Percentiles rank a stretch among this genome's conserved stretches.
Evolutionary conservation across 1,140 invertebrate genomes (phyloP).

Genomic region (Oscheius sp.): DNA sequence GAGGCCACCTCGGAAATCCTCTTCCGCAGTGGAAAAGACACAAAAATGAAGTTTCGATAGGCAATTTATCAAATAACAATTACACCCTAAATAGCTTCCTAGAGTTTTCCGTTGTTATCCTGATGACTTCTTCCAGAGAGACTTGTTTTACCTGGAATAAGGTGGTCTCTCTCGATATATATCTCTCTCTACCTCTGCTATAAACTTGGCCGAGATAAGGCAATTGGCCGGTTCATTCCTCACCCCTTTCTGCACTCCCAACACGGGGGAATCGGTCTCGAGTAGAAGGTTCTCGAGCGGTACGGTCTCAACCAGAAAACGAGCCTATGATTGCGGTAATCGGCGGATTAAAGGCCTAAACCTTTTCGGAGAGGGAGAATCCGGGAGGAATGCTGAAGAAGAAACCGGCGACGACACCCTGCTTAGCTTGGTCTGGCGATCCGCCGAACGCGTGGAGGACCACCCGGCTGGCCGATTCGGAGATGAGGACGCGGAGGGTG

Average conservation of each 20-base stretch:
- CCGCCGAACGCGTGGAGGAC: slow-evolving; percentile 18
- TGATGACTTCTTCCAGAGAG: neutral
- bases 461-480: neutral
- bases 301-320: neutral
- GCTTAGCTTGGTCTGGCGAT: neutral
- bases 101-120: neutral
- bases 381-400: slow-evolving; percentile 19
- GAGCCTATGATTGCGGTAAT: neutral
- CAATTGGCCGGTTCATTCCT: slow-evolving; percentile 19
- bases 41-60: slow-evolving; percentile 31
- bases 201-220: neutral
- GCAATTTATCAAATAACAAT: too few species aligned
- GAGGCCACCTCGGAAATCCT: slow-evolving; percentile 6
- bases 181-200: neutral
- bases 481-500: neutral
- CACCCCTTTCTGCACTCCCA: slow-evolving; percentile 1
- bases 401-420: neutral
- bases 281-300: neutral
- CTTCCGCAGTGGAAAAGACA: slow-evolving; percentile 2
- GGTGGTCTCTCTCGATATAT: neutral
- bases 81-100: too few species aligned
- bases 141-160: neutral
- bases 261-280: slow-evolving; percentile 20
- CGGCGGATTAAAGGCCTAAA: neutral
- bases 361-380: slow-evolving; percentile 11